Evolutionary conservation across 2,888 invertebrate species (phyloP).

Genomic region (Sarcophaga rosellei): DNA sequence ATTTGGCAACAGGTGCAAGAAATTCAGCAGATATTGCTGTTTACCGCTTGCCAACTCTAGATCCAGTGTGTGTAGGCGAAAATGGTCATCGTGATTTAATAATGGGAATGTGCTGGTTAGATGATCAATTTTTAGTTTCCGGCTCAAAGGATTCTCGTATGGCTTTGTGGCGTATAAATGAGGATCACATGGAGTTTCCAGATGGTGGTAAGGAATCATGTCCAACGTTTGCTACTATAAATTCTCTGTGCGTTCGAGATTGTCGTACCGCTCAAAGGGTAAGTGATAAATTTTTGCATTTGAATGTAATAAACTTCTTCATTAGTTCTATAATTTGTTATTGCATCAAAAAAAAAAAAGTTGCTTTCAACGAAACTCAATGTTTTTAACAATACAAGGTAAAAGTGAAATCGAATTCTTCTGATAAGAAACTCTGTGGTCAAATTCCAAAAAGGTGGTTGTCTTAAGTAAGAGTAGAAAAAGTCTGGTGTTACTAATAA

Average conservation of each 20-base stretch:
- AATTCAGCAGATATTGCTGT: constrained; percentile 97
- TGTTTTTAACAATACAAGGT: no score
- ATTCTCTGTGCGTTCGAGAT: constrained; percentile 88
- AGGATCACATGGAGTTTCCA: constrained; percentile 80
- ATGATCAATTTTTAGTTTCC: constrained; percentile 96
- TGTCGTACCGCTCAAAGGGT: constrained; percentile 89
- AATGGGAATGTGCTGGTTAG: constrained; percentile 96
- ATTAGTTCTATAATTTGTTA: no score
- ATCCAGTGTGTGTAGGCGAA: constrained; percentile 96
- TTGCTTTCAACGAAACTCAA: no score
- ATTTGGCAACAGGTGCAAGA: constrained; percentile 94
- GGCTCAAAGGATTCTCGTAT: constrained; percentile 95
- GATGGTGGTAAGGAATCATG: constrained; percentile 79
- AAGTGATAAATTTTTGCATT: constrained; percentile 56
- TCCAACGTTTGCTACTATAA: constrained; percentile 83
- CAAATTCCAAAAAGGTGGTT: no score
- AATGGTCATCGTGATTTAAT: constrained; percentile 93
- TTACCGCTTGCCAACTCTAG: constrained; percentile 93
- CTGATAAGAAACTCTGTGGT: no score
- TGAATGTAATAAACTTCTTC: no score
- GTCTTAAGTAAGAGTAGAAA: no score
- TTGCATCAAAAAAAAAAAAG: no score
- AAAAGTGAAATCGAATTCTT: no score
- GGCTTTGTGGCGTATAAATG: constrained; percentile 92
- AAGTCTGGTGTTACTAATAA: no score